Percentiles rank a stretch among this genome's conserved stretches.
These are phyloP conservation scores for Magallana gigas DNA, from an alignment of 1,140 invertebrate genomes.

Conservation along the genomic window DNA sequence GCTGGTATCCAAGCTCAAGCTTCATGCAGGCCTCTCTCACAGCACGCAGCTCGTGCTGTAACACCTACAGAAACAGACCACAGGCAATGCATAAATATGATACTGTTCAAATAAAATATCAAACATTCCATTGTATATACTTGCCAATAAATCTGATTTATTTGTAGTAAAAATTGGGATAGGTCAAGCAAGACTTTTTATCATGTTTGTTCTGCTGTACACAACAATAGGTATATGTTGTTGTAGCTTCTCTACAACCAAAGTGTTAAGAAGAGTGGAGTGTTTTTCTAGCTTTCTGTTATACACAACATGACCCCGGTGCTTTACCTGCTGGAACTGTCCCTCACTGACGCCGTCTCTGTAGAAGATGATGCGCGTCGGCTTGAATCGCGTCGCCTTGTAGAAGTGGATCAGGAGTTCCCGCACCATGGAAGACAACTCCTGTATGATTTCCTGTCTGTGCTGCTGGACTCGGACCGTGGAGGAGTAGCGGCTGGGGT, in stretches of 20 bases:
- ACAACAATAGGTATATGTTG: no score
- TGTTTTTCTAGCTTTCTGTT: no score
- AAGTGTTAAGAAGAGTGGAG: no score
- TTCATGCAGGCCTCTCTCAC: constrained; percentile 99
- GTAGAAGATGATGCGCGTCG: constrained; percentile 97
- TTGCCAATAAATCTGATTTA: no score
- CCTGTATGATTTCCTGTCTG: constrained; percentile 96
- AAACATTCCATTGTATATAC: no score
- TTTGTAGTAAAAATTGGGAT: no score
- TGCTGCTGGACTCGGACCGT: constrained; percentile 99
- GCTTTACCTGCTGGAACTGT: constrained; percentile 84
- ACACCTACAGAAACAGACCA: constrained; percentile 82
- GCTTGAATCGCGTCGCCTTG: constrained; percentile 93
- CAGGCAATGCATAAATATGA: no score
- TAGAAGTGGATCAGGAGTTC: constrained; percentile 97
- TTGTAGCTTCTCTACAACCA: no score
- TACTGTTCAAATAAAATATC: no score
- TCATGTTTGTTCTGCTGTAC: no score
- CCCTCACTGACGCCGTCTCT: constrained; percentile 98
- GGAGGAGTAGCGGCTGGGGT: constrained; percentile 99
- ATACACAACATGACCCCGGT: no score
- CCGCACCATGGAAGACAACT: constrained; percentile 98
- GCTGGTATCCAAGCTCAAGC: constrained; percentile 97
- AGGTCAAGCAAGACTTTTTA: no score
- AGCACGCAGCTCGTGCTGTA: constrained; percentile 97